Percentiles rank a stretch among this genome's conserved stretches.
Evolutionary conservation across 2,888 invertebrate genomes (phyloP).

Genomic region (Toxonevra muliebris): DNA sequence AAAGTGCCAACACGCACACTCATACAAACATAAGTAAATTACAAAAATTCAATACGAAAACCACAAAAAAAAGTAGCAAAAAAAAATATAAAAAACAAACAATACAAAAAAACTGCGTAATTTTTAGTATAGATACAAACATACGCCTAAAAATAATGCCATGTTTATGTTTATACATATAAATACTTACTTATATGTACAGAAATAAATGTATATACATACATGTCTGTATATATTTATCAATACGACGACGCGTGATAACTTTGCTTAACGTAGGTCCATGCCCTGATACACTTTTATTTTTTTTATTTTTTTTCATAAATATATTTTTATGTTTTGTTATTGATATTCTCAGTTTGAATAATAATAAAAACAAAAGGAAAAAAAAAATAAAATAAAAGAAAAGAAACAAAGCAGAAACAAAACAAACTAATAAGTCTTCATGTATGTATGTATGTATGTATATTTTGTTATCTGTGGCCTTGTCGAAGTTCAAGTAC

Average conservation of each 20-base stretch:
- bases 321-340: neutral
- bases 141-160: too few relatives aligned
- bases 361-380: neutral
- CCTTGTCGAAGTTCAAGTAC: slow-evolving; percentile 1
- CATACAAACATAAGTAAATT: neutral
- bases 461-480: neutral
- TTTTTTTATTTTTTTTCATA: neutral
- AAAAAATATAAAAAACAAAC: too few relatives aligned
- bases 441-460: too few relatives aligned
- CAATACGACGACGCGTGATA: neutral
- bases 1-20: neutral
- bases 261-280: neutral
- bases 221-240: neutral
- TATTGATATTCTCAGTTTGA: neutral
- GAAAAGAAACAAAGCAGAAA: neutral
- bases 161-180: too few relatives aligned
- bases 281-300: neutral
- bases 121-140: too few relatives aligned
- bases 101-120: too few relatives aligned
- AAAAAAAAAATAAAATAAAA: neutral
- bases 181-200: neutral
- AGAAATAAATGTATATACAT: neutral
- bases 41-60: too few relatives aligned
- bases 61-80: too few relatives aligned
- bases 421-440: neutral